These are phyloP conservation scores for Catonia carolina DNA, from an alignment of 2,888 invertebrate genomes.

Conservation along the genomic window DNA sequence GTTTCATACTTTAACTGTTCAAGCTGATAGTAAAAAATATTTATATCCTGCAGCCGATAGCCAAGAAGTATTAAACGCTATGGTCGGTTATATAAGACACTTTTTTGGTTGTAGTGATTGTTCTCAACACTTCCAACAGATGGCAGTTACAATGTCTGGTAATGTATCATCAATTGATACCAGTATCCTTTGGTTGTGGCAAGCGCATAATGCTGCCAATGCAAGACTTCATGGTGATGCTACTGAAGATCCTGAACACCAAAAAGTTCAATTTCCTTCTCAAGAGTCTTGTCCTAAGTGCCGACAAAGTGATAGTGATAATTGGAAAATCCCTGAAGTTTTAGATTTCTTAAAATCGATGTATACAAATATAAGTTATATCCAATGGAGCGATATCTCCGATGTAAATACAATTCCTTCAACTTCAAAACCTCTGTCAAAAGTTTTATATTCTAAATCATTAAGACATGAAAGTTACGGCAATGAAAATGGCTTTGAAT, in stretches of 20 bases:
- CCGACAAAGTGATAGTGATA: constrained; percentile 46
- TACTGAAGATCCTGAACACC: constrained; percentile 84
- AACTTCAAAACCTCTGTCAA: background rate
- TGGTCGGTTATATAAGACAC: constrained; percentile 80
- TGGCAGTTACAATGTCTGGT: constrained; percentile 67
- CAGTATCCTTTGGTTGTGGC: constrained; percentile 88
- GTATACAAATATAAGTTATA: constrained; percentile 42
- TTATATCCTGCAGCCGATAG: constrained; percentile 46
- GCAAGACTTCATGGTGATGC: constrained; percentile 72
- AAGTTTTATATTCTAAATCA: constrained; percentile 5
- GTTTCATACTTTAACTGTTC: constrained; percentile 84
- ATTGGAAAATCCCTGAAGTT: constrained; percentile 58
- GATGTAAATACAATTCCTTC: background rate
- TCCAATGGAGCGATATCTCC: constrained; percentile 23
- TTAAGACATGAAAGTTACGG: constrained; percentile 26
- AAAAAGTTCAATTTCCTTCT: constrained; percentile 84
- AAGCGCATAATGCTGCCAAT: constrained; percentile 90
- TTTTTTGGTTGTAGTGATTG: constrained; percentile 95
- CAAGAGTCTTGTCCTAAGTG: constrained; percentile 61
- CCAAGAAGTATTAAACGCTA: constrained; percentile 66
- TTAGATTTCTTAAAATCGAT: constrained; percentile 54
- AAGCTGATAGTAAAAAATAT: constrained; percentile 36
- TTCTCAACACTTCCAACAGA: constrained; percentile 77
- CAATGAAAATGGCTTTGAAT: constrained; percentile 20
- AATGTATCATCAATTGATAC: constrained; percentile 65